Evolutionary conservation across 2,888 invertebrate genomes (phyloP), one percentile per base, ranked within the genome.

Genomic region (Listrodromus nycthemerus): DNA sequence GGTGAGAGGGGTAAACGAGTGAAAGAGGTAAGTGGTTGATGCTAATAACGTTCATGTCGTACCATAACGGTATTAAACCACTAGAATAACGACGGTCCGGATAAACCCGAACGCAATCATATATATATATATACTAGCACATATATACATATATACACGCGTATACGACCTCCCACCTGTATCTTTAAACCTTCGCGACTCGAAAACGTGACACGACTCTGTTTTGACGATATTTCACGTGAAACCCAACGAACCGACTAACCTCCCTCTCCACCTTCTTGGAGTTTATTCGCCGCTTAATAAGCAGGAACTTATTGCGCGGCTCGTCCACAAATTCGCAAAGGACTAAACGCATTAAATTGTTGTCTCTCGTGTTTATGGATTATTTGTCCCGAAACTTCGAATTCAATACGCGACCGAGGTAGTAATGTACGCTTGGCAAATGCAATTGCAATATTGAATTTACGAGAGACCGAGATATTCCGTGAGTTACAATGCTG

Each of bases 31-130:
- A 86, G 89, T 87, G 90, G 88, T 91, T 91, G 90, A 88, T 90
- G 89, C 91, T 92, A 91, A 92, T 91, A 91, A 91, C 90, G 90
- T 89, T 90, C 89, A 90, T 89, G 88, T 91, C 89, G 87, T 89
- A 90, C 90, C 90, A 89, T 90, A 91, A 90, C 89, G 89, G 87
- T 91, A 90, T 91, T 89, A 90, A 91, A 91, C 91, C 89, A 89
- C 89, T 89, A 88, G 89, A 91, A 91, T 91, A 90, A 91, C 89
- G 88, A 87, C 86, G 85, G 87, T 86, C 87, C 85, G 86, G 87
- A 89, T 90, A 89, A 87, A 85, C 82, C 82, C 63, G 52, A 65
- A 74, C 78, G 84, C 73, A 77, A 65, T 79, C 77, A 82, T 45
- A 41, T 48, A 7, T 16, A 52, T 52, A 52, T 19, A 21, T 7